phyloP scores from a whole-genome alignment of 2,888 invertebrate species.

The Apodemia duryi region DNA sequence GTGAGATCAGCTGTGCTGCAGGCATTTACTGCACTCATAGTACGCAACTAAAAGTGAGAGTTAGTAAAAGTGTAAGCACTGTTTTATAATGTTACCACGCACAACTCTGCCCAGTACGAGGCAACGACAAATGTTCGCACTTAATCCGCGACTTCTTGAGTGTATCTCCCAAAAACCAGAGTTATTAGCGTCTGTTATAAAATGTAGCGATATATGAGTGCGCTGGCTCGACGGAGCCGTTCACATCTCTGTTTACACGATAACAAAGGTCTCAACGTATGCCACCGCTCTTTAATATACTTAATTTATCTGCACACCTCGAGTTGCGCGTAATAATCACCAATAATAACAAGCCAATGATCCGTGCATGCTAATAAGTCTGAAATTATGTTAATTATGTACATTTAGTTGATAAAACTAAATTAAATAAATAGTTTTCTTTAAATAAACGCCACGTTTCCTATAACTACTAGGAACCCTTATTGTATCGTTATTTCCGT shows the following conservation, averaged over 20 bases:
- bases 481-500: no score
- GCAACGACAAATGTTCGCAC: conserved; percentile 47
- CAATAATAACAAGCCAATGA: conserved; percentile 14
- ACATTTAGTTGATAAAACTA: background rate
- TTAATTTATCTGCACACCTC: conserved; percentile 65
- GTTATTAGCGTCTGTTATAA: conserved; percentile 64
- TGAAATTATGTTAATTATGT: conserved; percentile 4
- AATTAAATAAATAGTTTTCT: background rate
- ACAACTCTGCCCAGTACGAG: conserved; percentile 46
- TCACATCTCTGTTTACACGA: conserved; percentile 65
- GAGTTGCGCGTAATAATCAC: conserved; percentile 32
- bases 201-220: conserved; percentile 60
- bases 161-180: conserved; percentile 62
- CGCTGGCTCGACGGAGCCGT: conserved; percentile 51
- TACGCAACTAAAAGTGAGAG: conserved; percentile 52
- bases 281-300: conserved; percentile 65
- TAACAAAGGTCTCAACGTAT: conserved; percentile 64
- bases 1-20: conserved; percentile 52
- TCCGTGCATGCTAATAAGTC: conserved; percentile 13
- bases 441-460: background rate
- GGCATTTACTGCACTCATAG: conserved; percentile 56
- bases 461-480: background rate
- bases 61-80: conserved; percentile 50
- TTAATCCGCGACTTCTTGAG: conserved; percentile 58
- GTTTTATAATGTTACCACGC: conserved; percentile 40